These are phyloP conservation scores for Cephalopholis sonnerati DNA, from an alignment of 2,113 vertebrate genomes.

Conservation along the genomic window DNA sequence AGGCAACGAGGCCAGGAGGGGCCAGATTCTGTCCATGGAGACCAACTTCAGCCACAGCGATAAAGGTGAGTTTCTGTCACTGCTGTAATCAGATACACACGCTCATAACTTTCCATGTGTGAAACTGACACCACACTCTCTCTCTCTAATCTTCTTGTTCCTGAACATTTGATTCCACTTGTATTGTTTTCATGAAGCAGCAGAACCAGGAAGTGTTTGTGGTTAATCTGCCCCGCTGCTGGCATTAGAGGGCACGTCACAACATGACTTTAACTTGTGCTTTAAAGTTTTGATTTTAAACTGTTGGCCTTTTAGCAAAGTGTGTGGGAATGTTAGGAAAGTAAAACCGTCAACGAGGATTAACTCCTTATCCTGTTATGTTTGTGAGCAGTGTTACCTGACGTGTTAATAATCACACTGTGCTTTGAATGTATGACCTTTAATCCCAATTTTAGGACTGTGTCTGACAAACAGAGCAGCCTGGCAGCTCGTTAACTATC, in stretches of 20 bases:
- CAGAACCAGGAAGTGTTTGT: neutral
- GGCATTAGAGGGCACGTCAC: neutral
- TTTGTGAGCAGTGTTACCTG: too few species aligned
- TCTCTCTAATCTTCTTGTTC: neutral
- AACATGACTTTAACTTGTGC: too few species aligned
- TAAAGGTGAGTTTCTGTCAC: conserved; percentile 18
- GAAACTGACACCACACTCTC: neutral
- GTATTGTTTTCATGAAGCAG: neutral
- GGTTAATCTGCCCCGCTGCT: neutral
- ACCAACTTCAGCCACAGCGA: neutral
- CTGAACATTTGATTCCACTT: neutral
- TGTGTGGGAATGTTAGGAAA: too few species aligned
- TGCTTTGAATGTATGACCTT: too few species aligned
- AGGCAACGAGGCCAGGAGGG: conserved; percentile 2
- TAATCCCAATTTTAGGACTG: too few species aligned
- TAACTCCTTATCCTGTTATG: too few species aligned
- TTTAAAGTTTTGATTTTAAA: too few species aligned
- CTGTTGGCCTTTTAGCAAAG: too few species aligned
- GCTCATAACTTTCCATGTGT: neutral
- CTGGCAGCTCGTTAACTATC: too few species aligned
- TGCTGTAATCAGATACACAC: neutral
- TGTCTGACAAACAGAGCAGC: too few species aligned
- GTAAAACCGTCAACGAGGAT: too few species aligned
- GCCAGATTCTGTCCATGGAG: neutral
- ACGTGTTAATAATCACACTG: too few species aligned